A percentile compares a stretch with the other conserved stretches of the same genome.
These are phyloP conservation scores for Calameuta idolon DNA, from an alignment of 2,888 invertebrate genomes.

Conservation along the genomic window DNA sequence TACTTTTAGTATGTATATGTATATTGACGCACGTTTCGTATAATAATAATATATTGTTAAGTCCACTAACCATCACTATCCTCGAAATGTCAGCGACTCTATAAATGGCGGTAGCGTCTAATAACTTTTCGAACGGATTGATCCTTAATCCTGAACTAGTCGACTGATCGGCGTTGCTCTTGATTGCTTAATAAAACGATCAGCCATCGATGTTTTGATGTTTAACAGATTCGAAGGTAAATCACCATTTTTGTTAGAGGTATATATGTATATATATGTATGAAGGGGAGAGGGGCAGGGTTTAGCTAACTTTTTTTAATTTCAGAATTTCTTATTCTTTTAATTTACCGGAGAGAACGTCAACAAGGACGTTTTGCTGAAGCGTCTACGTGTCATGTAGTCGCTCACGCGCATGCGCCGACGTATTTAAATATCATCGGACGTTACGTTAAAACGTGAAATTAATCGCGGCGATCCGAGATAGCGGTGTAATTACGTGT, in stretches of 20 bases:
- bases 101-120: constrained; percentile 8
- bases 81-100: constrained; percentile 12
- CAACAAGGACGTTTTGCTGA: neutral
- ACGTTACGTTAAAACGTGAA: constrained; percentile 50
- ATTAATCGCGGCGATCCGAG: constrained; percentile 56
- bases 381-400: neutral
- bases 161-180: neutral
- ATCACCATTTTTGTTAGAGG: neutral
- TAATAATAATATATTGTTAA: neutral
- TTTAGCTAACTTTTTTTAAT: neutral
- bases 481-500: constrained; percentile 53
- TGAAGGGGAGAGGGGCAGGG: neutral
- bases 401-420: constrained; percentile 18
- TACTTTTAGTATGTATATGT: neutral
- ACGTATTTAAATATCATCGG: constrained; percentile 18
- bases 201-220: neutral
- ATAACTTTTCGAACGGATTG: constrained; percentile 2
- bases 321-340: neutral
- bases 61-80: neutral
- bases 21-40: neutral
- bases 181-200: neutral
- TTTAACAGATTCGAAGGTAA: neutral
- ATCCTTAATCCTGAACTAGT: neutral
- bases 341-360: neutral
- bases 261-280: neutral